Evolutionary conservation across 2,888 invertebrate genomes (phyloP).

Genomic region (Trissolcus brochymenae): DNA sequence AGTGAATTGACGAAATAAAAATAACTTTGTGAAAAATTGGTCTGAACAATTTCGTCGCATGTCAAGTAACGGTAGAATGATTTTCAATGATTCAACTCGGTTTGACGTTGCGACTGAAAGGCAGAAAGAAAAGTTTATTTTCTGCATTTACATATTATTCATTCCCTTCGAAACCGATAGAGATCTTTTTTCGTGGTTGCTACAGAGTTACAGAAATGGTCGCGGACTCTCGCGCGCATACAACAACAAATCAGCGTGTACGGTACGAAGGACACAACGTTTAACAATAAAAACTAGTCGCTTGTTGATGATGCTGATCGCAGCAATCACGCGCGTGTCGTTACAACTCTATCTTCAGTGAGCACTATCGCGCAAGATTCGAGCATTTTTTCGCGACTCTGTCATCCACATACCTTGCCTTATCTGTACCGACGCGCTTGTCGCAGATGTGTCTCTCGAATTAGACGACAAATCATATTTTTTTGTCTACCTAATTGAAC

Average conservation of each 20-base stretch:
- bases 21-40: no score
- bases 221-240: background rate
- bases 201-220: slow-evolving; percentile 7
- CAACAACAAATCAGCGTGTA: slow-evolving; percentile 31
- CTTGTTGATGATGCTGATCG: slow-evolving; percentile 43
- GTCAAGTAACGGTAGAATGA: no score
- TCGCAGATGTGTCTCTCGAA: slow-evolving; percentile 20
- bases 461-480: slow-evolving; percentile 24
- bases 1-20: no score
- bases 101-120: no score
- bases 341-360: slow-evolving; percentile 50
- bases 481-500: slow-evolving; percentile 1
- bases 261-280: slow-evolving; percentile 33
- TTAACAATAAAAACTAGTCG: slow-evolving; percentile 57
- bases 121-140: no score
- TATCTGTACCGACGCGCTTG: slow-evolving; percentile 34
- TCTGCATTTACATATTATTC: no score
- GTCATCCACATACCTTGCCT: slow-evolving; percentile 55
- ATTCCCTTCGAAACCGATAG: no score
- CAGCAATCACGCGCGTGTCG: slow-evolving; percentile 44
- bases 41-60: no score
- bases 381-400: slow-evolving; percentile 42
- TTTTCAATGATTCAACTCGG: no score
- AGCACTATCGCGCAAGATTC: slow-evolving; percentile 42
- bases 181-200: background rate